Evolutionary conservation across 1,140 invertebrate genomes (phyloP).

Genomic region (Belonocnema kinseyi): DNA sequence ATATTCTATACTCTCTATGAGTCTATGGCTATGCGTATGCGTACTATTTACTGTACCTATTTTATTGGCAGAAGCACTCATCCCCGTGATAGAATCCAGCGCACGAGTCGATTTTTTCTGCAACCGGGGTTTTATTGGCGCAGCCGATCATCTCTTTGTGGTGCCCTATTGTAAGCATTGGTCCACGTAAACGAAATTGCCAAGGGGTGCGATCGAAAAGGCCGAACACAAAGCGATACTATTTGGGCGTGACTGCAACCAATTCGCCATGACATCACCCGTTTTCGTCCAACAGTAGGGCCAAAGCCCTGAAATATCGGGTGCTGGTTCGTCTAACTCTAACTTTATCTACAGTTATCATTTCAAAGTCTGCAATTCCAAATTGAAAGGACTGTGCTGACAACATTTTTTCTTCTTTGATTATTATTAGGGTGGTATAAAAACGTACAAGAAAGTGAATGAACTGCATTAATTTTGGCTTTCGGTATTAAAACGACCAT

Average conservation of each 20-base stretch:
- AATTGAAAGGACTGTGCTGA: not conserved
- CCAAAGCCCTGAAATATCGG: too few species aligned
- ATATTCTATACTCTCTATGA: not conserved
- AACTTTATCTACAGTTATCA: conserved; percentile 26
- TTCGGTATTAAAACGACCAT: too few species aligned
- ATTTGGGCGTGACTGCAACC: conserved; percentile 70
- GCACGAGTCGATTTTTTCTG: conserved; percentile 65
- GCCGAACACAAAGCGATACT: conserved; percentile 69
- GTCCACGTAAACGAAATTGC: conserved; percentile 62
- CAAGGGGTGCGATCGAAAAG: conserved; percentile 2
- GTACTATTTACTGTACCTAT: not conserved
- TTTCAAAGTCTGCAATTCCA: not conserved
- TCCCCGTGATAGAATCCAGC: conserved; percentile 63
- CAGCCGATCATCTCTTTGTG: conserved; percentile 68
- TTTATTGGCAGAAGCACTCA: conserved; percentile 68
- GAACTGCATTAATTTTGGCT: too few species aligned
- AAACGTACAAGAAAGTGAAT: too few species aligned
- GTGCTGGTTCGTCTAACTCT: conserved; percentile 51
- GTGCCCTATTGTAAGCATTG: conserved; percentile 31
- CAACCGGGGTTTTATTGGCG: conserved; percentile 64
- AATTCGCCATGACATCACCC: conserved; percentile 65
- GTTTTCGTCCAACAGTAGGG: conserved; percentile 62
- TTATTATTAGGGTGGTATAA: too few species aligned
- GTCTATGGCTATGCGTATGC: not conserved
- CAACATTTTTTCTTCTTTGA: too few species aligned